Evolutionary conservation across 1,140 invertebrate genomes (phyloP), one percentile per base, ranked within the genome.

Genomic region (Agraylea sexmaculata): DNA sequence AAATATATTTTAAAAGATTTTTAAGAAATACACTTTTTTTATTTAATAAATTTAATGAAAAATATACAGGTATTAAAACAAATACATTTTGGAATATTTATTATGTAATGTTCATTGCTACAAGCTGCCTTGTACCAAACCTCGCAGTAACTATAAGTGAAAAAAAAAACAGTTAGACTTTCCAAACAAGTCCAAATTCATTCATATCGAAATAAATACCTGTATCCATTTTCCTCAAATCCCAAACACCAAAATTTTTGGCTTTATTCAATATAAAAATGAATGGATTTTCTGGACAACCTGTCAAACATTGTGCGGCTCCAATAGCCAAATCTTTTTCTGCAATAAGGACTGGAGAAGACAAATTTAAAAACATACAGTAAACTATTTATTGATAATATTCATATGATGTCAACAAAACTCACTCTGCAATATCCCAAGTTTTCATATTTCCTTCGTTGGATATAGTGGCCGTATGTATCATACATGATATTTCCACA

Each of bases 251-350:
- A 40, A 88, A 77, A 62, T 79, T 79, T 46, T 83, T 73, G 16
- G 77, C 71, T 51, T 85, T 83, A 28, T 89, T 89, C 42, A 80
- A 64, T 28, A 78, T 78, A 51, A 90, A 71, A 8, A 82, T 68
- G 58, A 83, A 82, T 7, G 87, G 80, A 54, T 75, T 78, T 53
- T 94, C 84, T 4, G 87, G 87, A 59, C 78, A 86, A 21, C 73
- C 57, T 10, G 73, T 70, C 18, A 86, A 63, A 58, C 84, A 85
- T 51, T 83, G 77, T 20, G 88, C 62, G 3, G 70, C 66, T 2
- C 84, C 85, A 57, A 85, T 69, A 46, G 75, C 74, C 46, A 71
- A 65, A 42, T 71, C 58, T 39, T 77, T 75, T 52, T 76, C 71
- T 51, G 47, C 39, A 12, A 49, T 35, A 12, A 49, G 15, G 5